Conservation (phyloP, 2,797 vertebrate species). For the Spinibarbus caldwelli region DNA sequence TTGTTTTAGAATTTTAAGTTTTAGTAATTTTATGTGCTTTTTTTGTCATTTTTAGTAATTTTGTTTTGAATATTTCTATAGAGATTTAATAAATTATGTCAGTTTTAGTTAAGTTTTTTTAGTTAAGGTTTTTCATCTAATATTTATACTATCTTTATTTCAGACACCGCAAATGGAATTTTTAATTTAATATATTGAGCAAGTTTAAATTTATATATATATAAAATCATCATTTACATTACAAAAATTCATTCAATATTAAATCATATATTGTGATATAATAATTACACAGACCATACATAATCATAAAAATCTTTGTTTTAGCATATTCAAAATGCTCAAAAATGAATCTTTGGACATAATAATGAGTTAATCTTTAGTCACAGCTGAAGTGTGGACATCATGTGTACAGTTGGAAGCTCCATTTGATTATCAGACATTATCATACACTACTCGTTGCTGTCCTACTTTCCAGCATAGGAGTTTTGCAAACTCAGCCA, state of each 20-base stretch:
- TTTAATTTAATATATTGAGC: not conserved
- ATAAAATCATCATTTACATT: not conserved
- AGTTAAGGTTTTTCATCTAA: too few species aligned
- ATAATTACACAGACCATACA: not conserved
- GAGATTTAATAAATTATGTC: not conserved
- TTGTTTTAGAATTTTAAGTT: too few species aligned
- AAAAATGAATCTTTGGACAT: not conserved
- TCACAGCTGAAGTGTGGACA: not conserved
- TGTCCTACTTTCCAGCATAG: conserved; percentile 55
- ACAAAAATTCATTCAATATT: not conserved
- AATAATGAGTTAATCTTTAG: not conserved
- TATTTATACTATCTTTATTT: not conserved
- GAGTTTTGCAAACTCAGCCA: conserved; percentile 63
- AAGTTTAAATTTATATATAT: too few species aligned
- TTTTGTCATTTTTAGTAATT: not conserved
- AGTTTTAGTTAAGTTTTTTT: not conserved
- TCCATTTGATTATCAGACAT: conserved; percentile 5
- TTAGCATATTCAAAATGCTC: not conserved
- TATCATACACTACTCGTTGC: conserved; percentile 45
- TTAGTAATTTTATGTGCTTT: not conserved
- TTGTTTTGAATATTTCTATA: not conserved
- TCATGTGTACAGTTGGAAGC: not conserved
- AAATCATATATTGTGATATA: not conserved
- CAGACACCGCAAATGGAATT: not conserved
- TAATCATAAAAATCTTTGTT: not conserved